Base-by-base conservation (phyloP, 2,113 vertebrate species). In the Callochromis pleurospilus region DNA sequence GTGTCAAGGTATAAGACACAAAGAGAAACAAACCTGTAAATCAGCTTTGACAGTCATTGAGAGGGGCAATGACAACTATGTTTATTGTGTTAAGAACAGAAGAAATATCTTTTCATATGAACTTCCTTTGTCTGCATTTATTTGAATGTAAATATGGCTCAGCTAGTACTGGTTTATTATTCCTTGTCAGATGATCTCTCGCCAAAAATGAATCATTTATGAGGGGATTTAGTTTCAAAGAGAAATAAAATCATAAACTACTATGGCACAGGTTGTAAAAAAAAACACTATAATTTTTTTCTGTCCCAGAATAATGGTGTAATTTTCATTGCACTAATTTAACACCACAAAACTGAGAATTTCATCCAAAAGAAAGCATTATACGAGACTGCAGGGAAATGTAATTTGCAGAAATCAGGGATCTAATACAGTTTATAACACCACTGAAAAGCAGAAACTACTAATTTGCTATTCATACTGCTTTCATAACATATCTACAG, bases 401-500 rank as follows among this genome's bases (percentile, higher is more conserved):
- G 95, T 91, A 94, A 95, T 96, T 96, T 95, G 93, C 90, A 88
- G 88, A 96, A 95, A 96, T 95, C 95, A 94, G 88, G 86, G 94
- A 96, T 96, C 95, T 96, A 95, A 96, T 96, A 95, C 89, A 88
- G 94, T 95, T 95, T 95, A 95, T 95, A 94, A 95, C 93, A 93
- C 93, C 87, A 87, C 88, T 92, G 93, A 95, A 94, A 95, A 94
- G 93, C 91, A 92, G 88, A 95, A 95, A 93, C 91, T 93, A 95
- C 92, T 96, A 90, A 97, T 97, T 96, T 95, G 94, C 94, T 93
- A 96, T 95, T 96, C 95, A 95, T 92, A 92, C 92, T 86, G 92
- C 94, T 94, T 94, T 96, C 93, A 87, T 92, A 96, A 95, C 90
- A 91, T 93, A 92, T 95, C 90, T 88, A 89, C 91, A 92, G 93